A percentile compares a stretch with the other conserved stretches of the same genome.
phyloP scores from a whole-genome alignment of 1,140 invertebrate genomes.

The Drosophila saltans region DNA sequence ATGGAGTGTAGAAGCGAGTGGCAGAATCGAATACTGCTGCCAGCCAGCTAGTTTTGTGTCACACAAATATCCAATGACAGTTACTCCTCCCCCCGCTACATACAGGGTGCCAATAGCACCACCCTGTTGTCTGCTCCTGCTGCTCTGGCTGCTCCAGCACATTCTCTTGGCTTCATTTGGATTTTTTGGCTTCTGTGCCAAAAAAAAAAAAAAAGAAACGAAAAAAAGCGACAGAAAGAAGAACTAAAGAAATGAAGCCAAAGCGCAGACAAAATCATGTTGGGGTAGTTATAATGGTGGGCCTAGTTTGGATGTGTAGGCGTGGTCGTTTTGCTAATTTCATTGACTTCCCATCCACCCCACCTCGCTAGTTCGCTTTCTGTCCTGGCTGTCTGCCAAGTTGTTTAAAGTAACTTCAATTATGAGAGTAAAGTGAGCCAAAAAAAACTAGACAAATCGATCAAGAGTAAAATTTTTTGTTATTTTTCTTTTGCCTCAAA shows the following conservation, averaged over 20 bases:
- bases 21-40: slow-evolving; percentile 11
- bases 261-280: slow-evolving; percentile 60
- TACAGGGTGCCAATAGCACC: not conserved
- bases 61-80: slow-evolving; percentile 79
- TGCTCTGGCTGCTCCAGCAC: slow-evolving; percentile 25
- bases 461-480: not conserved
- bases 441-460: slow-evolving; percentile 9
- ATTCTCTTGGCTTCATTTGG: slow-evolving; percentile 78
- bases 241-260: slow-evolving; percentile 35
- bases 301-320: slow-evolving; percentile 28
- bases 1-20: not conserved
- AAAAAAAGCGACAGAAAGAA: not conserved
- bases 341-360: slow-evolving; percentile 56
- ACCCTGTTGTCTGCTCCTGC: not conserved
- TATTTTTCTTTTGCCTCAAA: not conserved
- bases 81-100: not conserved
- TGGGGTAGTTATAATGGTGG: slow-evolving; percentile 26
- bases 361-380: not conserved
- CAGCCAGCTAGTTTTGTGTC: slow-evolving; percentile 69
- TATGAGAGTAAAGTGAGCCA: slow-evolving; percentile 31
- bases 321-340: slow-evolving; percentile 71
- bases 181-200: slow-evolving; percentile 77
- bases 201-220: slow-evolving; percentile 31
- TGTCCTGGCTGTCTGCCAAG: slow-evolving; percentile 51
- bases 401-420: slow-evolving; percentile 28